These are phyloP conservation scores for Mohoua ochrocephala DNA, from an alignment of 2,113 vertebrate species.

Conservation along the genomic window DNA sequence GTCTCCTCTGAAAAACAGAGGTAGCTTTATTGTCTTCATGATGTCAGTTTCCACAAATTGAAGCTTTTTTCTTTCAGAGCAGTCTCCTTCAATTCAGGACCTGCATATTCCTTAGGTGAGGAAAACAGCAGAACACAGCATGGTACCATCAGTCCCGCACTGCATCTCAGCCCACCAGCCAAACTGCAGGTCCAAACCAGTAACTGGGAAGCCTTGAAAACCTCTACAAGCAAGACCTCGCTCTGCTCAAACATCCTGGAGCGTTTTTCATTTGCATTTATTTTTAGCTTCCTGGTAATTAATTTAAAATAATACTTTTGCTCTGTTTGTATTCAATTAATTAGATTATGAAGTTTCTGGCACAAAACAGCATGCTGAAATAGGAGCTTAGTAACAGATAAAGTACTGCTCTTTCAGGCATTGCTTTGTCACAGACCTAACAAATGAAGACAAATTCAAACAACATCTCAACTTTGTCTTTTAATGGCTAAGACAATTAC, in stretches of 20 bases:
- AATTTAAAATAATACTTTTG: constrained; percentile 5
- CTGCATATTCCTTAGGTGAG: neutral
- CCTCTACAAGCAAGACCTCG: neutral
- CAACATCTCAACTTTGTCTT: neutral
- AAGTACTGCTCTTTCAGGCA: neutral
- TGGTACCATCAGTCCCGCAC: accelerated
- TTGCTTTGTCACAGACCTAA: neutral
- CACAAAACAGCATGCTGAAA: neutral
- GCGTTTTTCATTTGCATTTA: neutral
- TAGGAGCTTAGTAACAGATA: neutral
- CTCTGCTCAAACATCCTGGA: neutral
- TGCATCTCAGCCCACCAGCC: neutral
- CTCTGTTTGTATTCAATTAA: neutral
- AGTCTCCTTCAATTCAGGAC: neutral
- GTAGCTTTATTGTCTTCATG: neutral
- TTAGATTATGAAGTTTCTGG: neutral
- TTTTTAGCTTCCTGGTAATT: neutral
- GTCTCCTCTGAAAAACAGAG: neutral
- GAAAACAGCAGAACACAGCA: neutral
- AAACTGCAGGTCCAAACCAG: neutral
- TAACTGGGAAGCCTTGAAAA: neutral
- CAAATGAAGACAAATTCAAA: constrained; percentile 28
- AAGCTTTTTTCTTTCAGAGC: neutral
- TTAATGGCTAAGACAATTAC: neutral
- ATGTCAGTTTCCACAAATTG: neutral